A percentile compares a stretch with the other conserved stretches of the same genome.
Conservation (phyloP, 2,797 vertebrate species). For the Malurus leucopterus region DNA sequence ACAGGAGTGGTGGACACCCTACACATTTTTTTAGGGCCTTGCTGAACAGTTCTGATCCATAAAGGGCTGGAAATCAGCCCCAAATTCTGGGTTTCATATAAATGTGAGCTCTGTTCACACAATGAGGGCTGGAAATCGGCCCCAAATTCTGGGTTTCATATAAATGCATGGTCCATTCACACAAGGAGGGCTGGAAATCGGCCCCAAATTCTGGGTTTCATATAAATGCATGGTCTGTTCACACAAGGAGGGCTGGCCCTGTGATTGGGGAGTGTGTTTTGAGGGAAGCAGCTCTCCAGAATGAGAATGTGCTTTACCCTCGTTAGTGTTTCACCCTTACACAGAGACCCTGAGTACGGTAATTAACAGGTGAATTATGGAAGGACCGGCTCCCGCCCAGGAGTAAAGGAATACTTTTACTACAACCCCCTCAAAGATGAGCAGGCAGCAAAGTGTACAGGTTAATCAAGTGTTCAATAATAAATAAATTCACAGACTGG, state of each 20-base stretch:
- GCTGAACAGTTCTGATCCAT: neutral
- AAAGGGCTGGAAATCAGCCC: neutral
- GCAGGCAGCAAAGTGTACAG: constrained; percentile 47
- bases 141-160: neutral
- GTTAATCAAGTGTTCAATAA: constrained; percentile 64
- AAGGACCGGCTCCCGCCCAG: constrained; percentile 26
- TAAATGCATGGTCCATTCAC: neutral
- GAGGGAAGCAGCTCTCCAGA: neutral
- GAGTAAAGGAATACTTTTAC: constrained; percentile 56
- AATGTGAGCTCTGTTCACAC: neutral
- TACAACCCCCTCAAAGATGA: constrained; percentile 58
- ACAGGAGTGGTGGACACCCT: neutral
- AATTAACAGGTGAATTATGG: constrained; percentile 67
- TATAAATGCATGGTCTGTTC: neutral
- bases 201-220: neutral
- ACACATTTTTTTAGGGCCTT: neutral
- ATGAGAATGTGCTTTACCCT: constrained; percentile 37
- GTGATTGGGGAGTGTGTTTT: neutral
- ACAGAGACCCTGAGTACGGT: neutral
- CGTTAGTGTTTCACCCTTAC: constrained; percentile 42
- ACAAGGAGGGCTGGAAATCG: neutral
- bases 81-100: neutral
- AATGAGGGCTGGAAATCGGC: neutral
- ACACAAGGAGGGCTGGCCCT: neutral
- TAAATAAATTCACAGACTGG: constrained; percentile 67